These are phyloP conservation scores for Ectobius pallidus DNA, from an alignment of 2,888 invertebrate species.

Conservation along the genomic window DNA sequence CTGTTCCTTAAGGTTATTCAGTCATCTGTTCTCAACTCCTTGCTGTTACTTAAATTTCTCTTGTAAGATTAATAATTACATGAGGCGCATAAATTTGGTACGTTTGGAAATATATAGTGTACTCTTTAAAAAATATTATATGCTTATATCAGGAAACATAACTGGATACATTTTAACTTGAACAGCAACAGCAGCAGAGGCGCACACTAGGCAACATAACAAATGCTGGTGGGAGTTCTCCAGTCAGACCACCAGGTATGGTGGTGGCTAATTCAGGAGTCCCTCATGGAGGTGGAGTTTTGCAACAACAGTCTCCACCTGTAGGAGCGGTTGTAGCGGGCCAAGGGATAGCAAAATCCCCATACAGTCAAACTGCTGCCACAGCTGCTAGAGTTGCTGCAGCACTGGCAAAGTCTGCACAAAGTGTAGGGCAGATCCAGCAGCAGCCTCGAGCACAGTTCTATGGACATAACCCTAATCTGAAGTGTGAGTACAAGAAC, in stretches of 20 bases:
- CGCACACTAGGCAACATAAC: slow-evolving; percentile 62
- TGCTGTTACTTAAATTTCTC: too few relatives aligned
- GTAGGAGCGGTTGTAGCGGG: not conserved
- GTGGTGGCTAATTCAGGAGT: slow-evolving; percentile 42
- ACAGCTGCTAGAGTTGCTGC: slow-evolving; percentile 49
- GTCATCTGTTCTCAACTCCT: too few relatives aligned
- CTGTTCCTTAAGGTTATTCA: too few relatives aligned
- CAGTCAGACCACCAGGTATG: slow-evolving; percentile 40
- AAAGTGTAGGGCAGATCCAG: slow-evolving; percentile 43
- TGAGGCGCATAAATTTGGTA: too few relatives aligned
- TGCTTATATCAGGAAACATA: too few relatives aligned
- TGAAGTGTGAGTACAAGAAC: slow-evolving; percentile 68
- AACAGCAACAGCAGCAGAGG: slow-evolving; percentile 51
- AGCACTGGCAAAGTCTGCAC: slow-evolving; percentile 49
- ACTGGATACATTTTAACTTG: too few relatives aligned
- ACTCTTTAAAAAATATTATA: too few relatives aligned
- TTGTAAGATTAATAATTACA: too few relatives aligned
- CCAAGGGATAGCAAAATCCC: slow-evolving; percentile 17
- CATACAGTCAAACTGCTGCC: slow-evolving; percentile 38
- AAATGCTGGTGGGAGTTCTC: slow-evolving; percentile 51
- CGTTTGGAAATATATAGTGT: too few relatives aligned
- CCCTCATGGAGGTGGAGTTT: slow-evolving; percentile 38
- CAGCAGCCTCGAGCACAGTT: slow-evolving; percentile 67
- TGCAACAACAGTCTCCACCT: slow-evolving; percentile 26
- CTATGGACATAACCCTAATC: slow-evolving; percentile 91